Percentiles rank a stretch among this genome's conserved stretches.
Evolutionary conservation across 2,888 invertebrate genomes (phyloP).

Genomic region (Monochamus alternatus): DNA sequence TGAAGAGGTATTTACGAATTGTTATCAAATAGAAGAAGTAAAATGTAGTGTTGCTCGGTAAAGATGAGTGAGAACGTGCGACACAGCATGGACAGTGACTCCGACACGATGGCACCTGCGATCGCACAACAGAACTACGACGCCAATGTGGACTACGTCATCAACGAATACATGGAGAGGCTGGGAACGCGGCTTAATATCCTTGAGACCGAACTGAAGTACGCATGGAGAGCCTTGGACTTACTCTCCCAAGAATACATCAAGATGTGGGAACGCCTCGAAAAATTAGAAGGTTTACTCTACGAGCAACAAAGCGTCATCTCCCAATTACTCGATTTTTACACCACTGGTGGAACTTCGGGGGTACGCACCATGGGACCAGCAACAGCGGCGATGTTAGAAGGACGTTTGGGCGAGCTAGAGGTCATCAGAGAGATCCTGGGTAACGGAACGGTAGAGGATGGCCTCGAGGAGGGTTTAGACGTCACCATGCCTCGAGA

Average conservation of each 20-base stretch:
- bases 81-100: slow-evolving; percentile 59
- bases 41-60: slow-evolving; percentile 48
- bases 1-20: slow-evolving; percentile 47
- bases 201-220: slow-evolving; percentile 91
- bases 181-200: slow-evolving; percentile 89
- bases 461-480: slow-evolving; percentile 79
- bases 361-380: slow-evolving; percentile 65
- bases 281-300: slow-evolving; percentile 89
- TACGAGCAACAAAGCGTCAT: slow-evolving; percentile 94
- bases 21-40: slow-evolving; percentile 42
- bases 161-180: slow-evolving; percentile 93
- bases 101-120: slow-evolving; percentile 65
- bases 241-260: slow-evolving; percentile 93
- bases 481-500: slow-evolving; percentile 71
- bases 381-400: slow-evolving; percentile 63
- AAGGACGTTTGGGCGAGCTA: slow-evolving; percentile 69
- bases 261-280: slow-evolving; percentile 94
- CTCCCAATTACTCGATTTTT: slow-evolving; percentile 87
- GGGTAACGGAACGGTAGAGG: slow-evolving; percentile 78
- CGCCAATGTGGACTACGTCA: slow-evolving; percentile 80
- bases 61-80: slow-evolving; percentile 62
- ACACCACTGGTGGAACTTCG: slow-evolving; percentile 75
- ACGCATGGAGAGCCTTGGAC: slow-evolving; percentile 94
- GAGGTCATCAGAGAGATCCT: slow-evolving; percentile 80
- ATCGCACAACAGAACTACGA: slow-evolving; percentile 66